Evolutionary conservation across 2,113 vertebrate species (phyloP).

Genomic region (Chinchilla lanigera): DNA sequence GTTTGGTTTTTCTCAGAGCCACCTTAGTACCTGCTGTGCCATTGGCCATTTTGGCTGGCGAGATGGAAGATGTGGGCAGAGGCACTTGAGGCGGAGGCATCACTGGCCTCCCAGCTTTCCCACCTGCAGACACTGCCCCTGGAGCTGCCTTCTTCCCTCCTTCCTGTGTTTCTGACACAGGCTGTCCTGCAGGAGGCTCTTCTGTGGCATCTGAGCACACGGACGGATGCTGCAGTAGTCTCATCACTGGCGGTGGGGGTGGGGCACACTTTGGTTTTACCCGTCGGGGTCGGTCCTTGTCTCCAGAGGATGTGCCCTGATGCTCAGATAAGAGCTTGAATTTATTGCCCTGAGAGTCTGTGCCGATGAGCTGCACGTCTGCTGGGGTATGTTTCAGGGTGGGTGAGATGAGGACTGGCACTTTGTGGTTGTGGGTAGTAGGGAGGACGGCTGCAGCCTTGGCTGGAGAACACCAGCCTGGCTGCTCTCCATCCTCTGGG

Average conservation of each 20-base stretch:
- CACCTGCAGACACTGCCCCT: slow-evolving; percentile 83
- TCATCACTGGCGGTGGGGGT: slow-evolving; percentile 93
- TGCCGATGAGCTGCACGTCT: slow-evolving; percentile 95
- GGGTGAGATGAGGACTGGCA: slow-evolving; percentile 98
- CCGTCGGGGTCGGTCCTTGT: slow-evolving; percentile 95
- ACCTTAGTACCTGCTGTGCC: slow-evolving; percentile 91
- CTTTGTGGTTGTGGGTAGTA: slow-evolving; percentile 97
- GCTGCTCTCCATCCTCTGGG: slow-evolving; percentile 90
- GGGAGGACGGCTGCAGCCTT: slow-evolving; percentile 88
- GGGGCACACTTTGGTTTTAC: slow-evolving; percentile 99
- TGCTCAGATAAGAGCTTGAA: slow-evolving; percentile 98
- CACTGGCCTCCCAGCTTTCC: slow-evolving; percentile 89
- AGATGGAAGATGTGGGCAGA: slow-evolving; percentile 88
- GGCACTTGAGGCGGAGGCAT: slow-evolving; percentile 97
- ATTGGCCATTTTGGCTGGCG: slow-evolving; percentile 94
- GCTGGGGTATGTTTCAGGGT: slow-evolving; percentile 95
- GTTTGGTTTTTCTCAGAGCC: slow-evolving; percentile 93
- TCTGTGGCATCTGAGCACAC: slow-evolving; percentile 86
- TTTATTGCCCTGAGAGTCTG: slow-evolving; percentile 99
- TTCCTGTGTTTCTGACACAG: slow-evolving; percentile 87
- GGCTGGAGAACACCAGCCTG: slow-evolving; percentile 92
- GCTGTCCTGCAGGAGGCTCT: slow-evolving; percentile 79
- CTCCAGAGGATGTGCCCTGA: slow-evolving; percentile 89
- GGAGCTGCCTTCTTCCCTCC: slow-evolving; percentile 89
- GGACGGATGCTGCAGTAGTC: slow-evolving; percentile 91